Conservation (phyloP, 2,797 vertebrate species). For the Lithobates sylvaticus region DNA sequence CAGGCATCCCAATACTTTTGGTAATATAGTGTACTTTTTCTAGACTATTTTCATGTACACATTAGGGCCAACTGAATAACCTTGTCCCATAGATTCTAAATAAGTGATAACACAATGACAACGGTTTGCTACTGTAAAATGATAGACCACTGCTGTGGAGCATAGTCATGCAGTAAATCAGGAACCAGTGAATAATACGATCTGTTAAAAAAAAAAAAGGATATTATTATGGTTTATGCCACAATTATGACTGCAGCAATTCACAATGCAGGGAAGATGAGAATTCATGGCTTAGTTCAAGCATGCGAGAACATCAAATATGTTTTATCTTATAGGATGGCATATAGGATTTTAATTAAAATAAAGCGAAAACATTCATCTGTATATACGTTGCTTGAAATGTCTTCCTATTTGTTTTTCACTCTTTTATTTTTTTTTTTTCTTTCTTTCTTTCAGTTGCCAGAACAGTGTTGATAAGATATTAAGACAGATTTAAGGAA, state of each 20-base stretch:
- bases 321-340: neutral
- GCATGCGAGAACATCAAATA: neutral
- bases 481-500: slow-evolving; percentile 23
- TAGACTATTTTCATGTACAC: neutral
- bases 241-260: slow-evolving; percentile 29
- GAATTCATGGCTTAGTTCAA: slow-evolving; percentile 1
- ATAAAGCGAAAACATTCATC: neutral
- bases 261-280: neutral
- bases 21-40: too few relatives aligned
- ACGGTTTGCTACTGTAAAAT: neutral
- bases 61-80: neutral
- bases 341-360: neutral
- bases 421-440: neutral
- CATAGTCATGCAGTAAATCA: neutral
- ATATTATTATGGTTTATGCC: slow-evolving; percentile 1
- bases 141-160: neutral
- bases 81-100: neutral
- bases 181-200: neutral
- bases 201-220: neutral
- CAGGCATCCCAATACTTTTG: too few relatives aligned
- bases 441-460: neutral
- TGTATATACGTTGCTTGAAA: neutral
- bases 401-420: neutral
- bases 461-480: neutral
- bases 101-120: neutral